A percentile compares a stretch with the other conserved stretches of the same genome.
phyloP scores from a whole-genome alignment of 2,888 invertebrate genomes.

The Dromius quadrimaculatus region DNA sequence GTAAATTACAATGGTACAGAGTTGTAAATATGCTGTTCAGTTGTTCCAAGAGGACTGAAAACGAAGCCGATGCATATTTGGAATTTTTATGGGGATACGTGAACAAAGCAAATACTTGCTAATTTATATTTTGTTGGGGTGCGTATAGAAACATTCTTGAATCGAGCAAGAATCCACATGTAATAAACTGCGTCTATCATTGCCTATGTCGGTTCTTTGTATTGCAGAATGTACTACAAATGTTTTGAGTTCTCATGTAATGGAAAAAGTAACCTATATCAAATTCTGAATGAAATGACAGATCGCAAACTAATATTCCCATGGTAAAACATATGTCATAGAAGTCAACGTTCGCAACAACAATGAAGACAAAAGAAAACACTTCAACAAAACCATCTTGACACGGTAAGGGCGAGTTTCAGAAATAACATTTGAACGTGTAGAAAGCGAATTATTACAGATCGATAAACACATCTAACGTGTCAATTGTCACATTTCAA shows the following conservation, averaged over 20 bases:
- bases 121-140: constrained; percentile 42
- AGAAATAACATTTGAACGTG: constrained; percentile 40
- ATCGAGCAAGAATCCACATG: neutral
- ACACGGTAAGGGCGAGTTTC: constrained; percentile 16
- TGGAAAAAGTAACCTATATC: constrained; percentile 27
- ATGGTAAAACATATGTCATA: constrained; percentile 34
- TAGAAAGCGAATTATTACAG: constrained; percentile 47
- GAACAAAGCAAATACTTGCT: constrained; percentile 42
- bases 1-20: constrained; percentile 65
- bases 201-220: neutral
- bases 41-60: constrained; percentile 58
- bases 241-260: constrained; percentile 9
- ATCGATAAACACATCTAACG: constrained; percentile 47
- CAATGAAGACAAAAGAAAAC: constrained; percentile 36
- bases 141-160: constrained; percentile 18
- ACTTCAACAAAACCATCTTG: constrained; percentile 27
- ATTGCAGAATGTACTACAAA: constrained; percentile 1
- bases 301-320: constrained; percentile 38
- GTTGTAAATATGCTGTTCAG: constrained; percentile 63
- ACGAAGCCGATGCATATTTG: constrained; percentile 43
- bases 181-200: no score
- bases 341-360: constrained; percentile 25
- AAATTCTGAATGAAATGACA: constrained; percentile 34
- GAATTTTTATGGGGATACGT: constrained; percentile 17
- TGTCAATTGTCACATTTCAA: constrained; percentile 49